Base-by-base conservation (phyloP, 2,888 invertebrate genomes). In the Gortyna flavago region DNA sequence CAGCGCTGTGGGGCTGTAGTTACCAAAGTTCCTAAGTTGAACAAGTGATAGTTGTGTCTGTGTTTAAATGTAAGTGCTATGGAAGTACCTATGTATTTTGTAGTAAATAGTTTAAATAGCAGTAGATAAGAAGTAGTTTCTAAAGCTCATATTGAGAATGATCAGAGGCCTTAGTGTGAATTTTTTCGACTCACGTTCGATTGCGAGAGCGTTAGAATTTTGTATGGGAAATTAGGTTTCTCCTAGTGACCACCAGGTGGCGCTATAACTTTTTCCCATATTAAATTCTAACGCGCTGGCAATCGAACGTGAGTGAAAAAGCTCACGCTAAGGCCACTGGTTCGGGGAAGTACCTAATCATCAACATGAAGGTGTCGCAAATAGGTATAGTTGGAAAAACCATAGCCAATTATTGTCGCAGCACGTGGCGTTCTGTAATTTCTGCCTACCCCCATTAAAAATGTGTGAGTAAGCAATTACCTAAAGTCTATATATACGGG, bases 11-110 rank as follows among this genome's bases (percentile, higher is more conserved):
- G 73, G 13, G 18, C 13, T 62, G 75, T 44, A 62, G 48, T 35
- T 25, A 57, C 64, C 61, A 48, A 75, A 44, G 38, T 83, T 57
- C 7, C 35, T 41, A 25, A 64, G 29, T 54, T 44, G 32, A 11
- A 18, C 8, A 64, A 71, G 66, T 72, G 66, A 8, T 62, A 54
- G 8, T 38, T 21, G 67, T 77, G 70, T 48, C 11, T 61, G 62
- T 82, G 44, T 51, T 66, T 21, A 5, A 64, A 32, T 64, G 51
- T 75, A 79, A 80, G 51, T 80, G 54, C 25, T 48, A 16, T 29
- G 1, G 9, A 71, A 57, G 13, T 59, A 57, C n/a, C 9, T 9
- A 25, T 29, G 5, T 13, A 21, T 51, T 41, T 77, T 16, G n/a
- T 51, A 41, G 59, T 67, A 8, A 35, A 4, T 54, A n/a, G 13